A percentile compares a stretch with the other conserved stretches of the same genome.
These are phyloP conservation scores for Melanotaenia duboulayi DNA, from an alignment of 2,113 vertebrate genomes.

Conservation along the genomic window DNA sequence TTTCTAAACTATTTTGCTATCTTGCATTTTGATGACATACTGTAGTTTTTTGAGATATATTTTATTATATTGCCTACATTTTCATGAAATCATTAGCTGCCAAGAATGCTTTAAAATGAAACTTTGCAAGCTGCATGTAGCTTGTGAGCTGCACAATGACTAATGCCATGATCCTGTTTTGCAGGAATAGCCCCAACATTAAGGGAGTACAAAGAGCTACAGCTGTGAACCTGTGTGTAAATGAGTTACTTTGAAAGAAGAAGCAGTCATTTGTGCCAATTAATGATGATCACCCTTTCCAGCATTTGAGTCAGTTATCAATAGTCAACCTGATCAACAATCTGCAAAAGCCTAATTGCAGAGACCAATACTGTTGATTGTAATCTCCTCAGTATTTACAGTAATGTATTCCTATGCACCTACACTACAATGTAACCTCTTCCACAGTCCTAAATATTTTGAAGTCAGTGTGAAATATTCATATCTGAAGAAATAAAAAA, in stretches of 20 bases:
- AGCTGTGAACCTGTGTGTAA: not conserved
- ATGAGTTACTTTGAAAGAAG: not conserved
- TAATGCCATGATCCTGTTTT: not conserved
- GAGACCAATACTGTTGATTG: slow-evolving; percentile 31
- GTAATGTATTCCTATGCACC: slow-evolving; percentile 53
- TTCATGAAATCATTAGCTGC: too few relatives aligned
- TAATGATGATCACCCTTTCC: not conserved
- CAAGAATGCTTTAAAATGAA: too few relatives aligned
- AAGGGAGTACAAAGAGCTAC: not conserved
- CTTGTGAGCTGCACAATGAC: too few relatives aligned
- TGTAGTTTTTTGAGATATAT: too few relatives aligned
- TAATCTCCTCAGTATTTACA: slow-evolving; percentile 56
- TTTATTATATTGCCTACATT: too few relatives aligned
- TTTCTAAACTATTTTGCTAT: too few relatives aligned
- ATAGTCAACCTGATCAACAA: not conserved
- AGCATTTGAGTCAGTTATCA: not conserved
- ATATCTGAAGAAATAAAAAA: slow-evolving; percentile 36
- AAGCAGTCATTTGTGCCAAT: not conserved
- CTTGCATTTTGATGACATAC: too few relatives aligned
- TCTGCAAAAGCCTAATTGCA: not conserved
- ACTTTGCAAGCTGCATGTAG: too few relatives aligned
- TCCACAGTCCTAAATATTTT: slow-evolving; percentile 35
- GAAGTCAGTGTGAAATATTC: slow-evolving; percentile 56
- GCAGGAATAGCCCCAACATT: not conserved
- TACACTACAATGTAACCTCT: slow-evolving; percentile 29